Base-by-base conservation (phyloP, 2,888 invertebrate genomes). In the Boloria euphrosyne region DNA sequence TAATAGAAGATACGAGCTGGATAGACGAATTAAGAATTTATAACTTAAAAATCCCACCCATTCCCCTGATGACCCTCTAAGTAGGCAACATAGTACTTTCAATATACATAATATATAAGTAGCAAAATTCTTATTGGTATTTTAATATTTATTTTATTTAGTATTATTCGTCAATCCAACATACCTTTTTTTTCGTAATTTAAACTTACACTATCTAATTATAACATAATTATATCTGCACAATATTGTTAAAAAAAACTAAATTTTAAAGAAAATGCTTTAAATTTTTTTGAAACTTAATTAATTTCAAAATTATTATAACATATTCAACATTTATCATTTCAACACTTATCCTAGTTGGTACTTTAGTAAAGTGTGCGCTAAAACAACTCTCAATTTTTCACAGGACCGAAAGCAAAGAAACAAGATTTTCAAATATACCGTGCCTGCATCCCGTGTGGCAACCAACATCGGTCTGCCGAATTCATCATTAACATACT, bases 371-470 rank as follows among this genome's bases (percentile, higher is more conserved):
- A 17, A 43, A 43, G 43, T 22, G 43, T 38, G n/a, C 13, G 51
- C 51, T 51, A 61, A 52, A 58, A 27, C 58, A 52, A 47, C 44
- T 7, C 3, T 51, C 54, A 44, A 55, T 52, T 55, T 54, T 72
- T 68, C 76, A 31, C 86, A 90, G 90, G 88, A 84, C 83, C 82
- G 79, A 80, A 85, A 82, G 83, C 85, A 81, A 85, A 78, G 79
- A 79, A 76, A 78, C 69, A 78, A 76, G 76, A 77, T 76, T 79
- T 80, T 80, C 82, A 78, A 80, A 81, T 80, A 38, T 38, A 76
- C 78, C 84, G 85, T 84, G 87, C 86, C 86, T 85, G 86, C 86
- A 79, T 75, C 78, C 82, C 76, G 83, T 80, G 82, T 79, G 82
- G 81, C 81, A 74, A 78, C 72, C 78, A 73, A 77, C 80, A 75